Conservation (phyloP, 1,140 invertebrate species). For the Bacillus rossius region DNA sequence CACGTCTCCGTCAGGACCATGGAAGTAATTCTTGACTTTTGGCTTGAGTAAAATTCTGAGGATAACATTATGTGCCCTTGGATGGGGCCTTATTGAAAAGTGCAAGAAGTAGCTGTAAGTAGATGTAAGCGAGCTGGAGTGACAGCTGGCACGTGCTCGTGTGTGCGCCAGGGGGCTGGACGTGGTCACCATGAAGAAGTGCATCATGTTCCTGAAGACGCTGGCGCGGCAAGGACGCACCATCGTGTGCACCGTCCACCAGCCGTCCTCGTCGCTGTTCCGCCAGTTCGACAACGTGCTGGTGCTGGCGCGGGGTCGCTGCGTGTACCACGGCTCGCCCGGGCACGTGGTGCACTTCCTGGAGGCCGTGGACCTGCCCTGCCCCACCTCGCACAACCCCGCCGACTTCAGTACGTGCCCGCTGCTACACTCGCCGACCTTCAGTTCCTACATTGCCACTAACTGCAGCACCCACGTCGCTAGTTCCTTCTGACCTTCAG, state of each 20-base stretch:
- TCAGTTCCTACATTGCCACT: no score
- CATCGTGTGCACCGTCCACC: constrained; percentile 78
- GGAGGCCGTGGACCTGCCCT: constrained; percentile 19
- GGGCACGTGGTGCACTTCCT: constrained; percentile 47
- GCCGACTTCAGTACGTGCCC: constrained; percentile 31
- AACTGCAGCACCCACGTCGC: no score
- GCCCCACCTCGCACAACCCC: constrained; percentile 30
- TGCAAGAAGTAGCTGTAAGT: no score
- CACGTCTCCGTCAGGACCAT: no score
- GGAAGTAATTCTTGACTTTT: no score
- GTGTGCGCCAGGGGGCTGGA: constrained; percentile 68
- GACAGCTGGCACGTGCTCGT: no score
- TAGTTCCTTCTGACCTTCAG: no score
- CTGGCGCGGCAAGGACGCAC: constrained; percentile 63
- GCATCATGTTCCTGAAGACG: constrained; percentile 49
- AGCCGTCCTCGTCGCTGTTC: constrained; percentile 75
- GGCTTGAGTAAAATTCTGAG: no score
- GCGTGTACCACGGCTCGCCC: constrained; percentile 50
- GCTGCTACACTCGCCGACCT: no score
- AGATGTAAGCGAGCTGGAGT: no score
- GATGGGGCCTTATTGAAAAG: no score
- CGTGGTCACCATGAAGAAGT: constrained; percentile 62
- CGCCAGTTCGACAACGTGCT: constrained; percentile 67
- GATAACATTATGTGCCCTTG: no score
- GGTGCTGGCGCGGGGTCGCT: constrained; percentile 51